Conservation (phyloP, 2,797 vertebrate species). For the Mormyrops attenuatus region DNA sequence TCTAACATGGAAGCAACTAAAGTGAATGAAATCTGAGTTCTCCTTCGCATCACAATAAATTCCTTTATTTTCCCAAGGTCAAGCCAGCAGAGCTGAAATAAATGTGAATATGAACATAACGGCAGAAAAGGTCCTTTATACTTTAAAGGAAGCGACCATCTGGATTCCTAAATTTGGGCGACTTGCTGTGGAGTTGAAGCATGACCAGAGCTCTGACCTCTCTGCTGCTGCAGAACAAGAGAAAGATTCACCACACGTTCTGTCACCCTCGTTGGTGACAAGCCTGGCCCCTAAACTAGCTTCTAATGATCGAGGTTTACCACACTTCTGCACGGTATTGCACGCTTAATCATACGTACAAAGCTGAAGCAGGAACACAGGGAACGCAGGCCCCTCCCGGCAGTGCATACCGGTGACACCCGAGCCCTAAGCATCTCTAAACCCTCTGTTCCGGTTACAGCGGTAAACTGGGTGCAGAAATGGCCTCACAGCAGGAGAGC, state of each 20-base stretch:
- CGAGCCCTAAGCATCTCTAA: background rate
- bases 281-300: background rate
- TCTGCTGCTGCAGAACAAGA: slow-evolving; percentile 20
- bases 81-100: slow-evolving; percentile 23
- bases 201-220: slow-evolving; percentile 37
- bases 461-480: background rate
- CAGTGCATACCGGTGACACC: background rate
- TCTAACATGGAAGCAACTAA: background rate
- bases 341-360: slow-evolving; percentile 13
- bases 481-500: background rate
- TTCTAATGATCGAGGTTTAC: slow-evolving; percentile 19
- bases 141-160: slow-evolving; percentile 32
- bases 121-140: slow-evolving; percentile 18
- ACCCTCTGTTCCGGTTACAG: background rate
- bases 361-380: background rate
- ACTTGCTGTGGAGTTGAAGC: slow-evolving; percentile 34
- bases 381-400: background rate
- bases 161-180: slow-evolving; percentile 23
- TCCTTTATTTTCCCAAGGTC: slow-evolving; percentile 13
- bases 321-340: slow-evolving; percentile 22
- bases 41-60: background rate
- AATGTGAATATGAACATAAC: slow-evolving; percentile 9
- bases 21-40: background rate
- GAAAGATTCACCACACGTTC: slow-evolving; percentile 9
- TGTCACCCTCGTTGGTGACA: background rate